Evolutionary conservation across 2,113 vertebrate species (phyloP).

Genomic region (Brachirus orientalis): DNA sequence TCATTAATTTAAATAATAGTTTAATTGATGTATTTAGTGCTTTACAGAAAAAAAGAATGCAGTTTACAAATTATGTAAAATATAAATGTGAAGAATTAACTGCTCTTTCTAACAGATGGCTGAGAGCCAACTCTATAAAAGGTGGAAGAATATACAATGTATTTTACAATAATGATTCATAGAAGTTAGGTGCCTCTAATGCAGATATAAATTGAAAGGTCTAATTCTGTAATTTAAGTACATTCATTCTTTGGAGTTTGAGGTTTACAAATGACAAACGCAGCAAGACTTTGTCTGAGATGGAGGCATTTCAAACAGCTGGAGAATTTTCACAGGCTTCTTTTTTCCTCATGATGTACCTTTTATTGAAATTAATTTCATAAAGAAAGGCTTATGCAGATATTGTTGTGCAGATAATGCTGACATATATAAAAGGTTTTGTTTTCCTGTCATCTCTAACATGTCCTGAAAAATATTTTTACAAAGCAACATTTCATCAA

Average conservation of each 20-base stretch:
- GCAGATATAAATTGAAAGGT: not conserved
- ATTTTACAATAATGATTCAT: slow-evolving; percentile 6
- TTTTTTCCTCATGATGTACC: no score
- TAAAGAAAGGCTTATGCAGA: no score
- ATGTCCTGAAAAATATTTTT: no score
- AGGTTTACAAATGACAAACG: no score
- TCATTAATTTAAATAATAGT: not conserved
- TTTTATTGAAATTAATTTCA: no score
- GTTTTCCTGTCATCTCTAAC: slow-evolving; percentile 8
- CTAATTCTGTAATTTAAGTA: not conserved
- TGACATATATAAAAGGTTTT: not conserved
- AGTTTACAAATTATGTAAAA: no score
- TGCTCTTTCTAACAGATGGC: not conserved
- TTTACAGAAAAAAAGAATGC: not conserved
- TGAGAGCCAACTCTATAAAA: not conserved
- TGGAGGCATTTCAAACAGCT: no score
- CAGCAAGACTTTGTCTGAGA: no score
- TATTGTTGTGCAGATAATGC: not conserved
- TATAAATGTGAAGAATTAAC: no score
- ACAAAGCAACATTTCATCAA: slow-evolving; percentile 2
- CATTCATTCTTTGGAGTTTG: no score
- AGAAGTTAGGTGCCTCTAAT: not conserved
- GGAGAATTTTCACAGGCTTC: no score
- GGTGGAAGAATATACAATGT: not conserved
- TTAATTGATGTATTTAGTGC: not conserved